Percentiles rank a stretch among this genome's conserved stretches.
These are phyloP conservation scores for Bibio marci DNA, from an alignment of 2,888 invertebrate genomes.

Conservation along the genomic window DNA sequence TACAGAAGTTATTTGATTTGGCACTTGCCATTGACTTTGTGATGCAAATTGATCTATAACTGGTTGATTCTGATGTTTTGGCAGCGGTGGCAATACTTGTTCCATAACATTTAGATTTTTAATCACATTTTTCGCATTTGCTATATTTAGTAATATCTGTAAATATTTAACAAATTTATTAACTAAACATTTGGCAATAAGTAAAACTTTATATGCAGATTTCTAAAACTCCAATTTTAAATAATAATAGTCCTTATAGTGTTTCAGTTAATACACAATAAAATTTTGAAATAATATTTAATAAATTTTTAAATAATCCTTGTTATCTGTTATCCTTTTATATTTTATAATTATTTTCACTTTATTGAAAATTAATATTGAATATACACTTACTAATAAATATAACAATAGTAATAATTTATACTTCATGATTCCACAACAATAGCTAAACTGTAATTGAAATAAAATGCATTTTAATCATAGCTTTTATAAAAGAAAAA, in stretches of 20 bases:
- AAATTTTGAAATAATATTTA: not conserved
- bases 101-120: conserved; percentile 13
- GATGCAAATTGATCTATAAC: conserved; percentile 21
- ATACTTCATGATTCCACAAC: conserved; percentile 22
- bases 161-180: conserved; percentile 1
- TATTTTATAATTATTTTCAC: too few relatives aligned
- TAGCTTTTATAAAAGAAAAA: conserved; percentile 26
- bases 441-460: conserved; percentile 25
- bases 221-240: not conserved
- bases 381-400: conserved; percentile 24
- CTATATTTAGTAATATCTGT: conserved; percentile 12
- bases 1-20: conserved; percentile 11
- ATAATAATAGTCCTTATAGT: not conserved
- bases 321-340: too few relatives aligned
- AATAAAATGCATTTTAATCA: conserved; percentile 18
- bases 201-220: too few relatives aligned
- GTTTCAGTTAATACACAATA: not conserved
- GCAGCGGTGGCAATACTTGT: conserved; percentile 11
- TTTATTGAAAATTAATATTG: too few relatives aligned
- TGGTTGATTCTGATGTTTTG: conserved; percentile 14
- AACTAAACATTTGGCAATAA: too few relatives aligned
- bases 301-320: too few relatives aligned
- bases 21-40: conserved; percentile 16
- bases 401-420: conserved; percentile 16
- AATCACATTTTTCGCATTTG: conserved; percentile 12